Base-by-base conservation (phyloP, 2,113 vertebrate genomes). In the Epinephelus moara region DNA sequence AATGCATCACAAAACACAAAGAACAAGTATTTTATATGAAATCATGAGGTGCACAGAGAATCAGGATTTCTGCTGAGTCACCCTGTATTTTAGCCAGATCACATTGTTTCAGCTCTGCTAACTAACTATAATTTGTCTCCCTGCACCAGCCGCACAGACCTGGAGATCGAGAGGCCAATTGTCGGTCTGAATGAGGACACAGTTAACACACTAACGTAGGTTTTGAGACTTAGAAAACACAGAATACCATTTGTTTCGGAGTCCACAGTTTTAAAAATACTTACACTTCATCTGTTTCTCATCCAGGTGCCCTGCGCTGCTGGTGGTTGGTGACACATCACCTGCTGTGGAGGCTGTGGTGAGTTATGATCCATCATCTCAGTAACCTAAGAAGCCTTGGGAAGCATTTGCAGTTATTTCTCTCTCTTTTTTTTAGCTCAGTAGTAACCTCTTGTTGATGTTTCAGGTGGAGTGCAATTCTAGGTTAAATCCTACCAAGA, bases 381-480 rank as follows among this genome's bases (percentile, higher is more conserved):
- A 2, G 2, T 15, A 10, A 15, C n/a, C 10, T 8, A 8, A 52
- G 9, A 74, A 18, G 27, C 17, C 67, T 1, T 9, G 7, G 1
- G 30, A 62, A 62, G 30, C 4, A 25, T 33, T 27, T 57, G 15
- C 47, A 63, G 2, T 62, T 49, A 3, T 67, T 59, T 23, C 0
- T 23, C 13, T 17, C 23, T 23, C 0, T 21, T 17, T 45, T 52
- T 53, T 21, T 6, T 13, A 70, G 25, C 52, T 57, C 40, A n/a
- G 1, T 17, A 13, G 17, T 57, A 57, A 75, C 1, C 2, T 62
- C 12, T 79, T 6, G 19, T 69, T 76, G 7, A 19, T 85, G 59
- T 90, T 96, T 85, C 81, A 99, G 98, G 98, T 99, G 90, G 98
- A 99, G 95, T 99, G 98, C 90, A 99, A 99, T 93, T 97, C 98